These are phyloP conservation scores for Accipiter cooperii DNA, from an alignment of 2,113 vertebrate genomes.

Conservation along the genomic window DNA sequence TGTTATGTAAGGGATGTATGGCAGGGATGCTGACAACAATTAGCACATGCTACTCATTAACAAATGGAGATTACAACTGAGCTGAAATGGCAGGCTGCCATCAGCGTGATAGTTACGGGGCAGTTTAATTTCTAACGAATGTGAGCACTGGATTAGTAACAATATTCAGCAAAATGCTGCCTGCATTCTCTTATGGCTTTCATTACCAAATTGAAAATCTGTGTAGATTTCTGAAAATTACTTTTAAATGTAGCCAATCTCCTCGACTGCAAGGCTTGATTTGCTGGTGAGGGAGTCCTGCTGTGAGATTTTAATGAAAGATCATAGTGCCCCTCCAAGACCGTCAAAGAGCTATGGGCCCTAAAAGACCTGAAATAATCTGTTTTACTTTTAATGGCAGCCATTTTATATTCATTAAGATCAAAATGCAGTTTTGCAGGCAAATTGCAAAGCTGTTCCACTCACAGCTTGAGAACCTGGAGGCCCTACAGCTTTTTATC, in stretches of 20 bases:
- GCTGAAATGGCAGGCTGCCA: slow-evolving; percentile 87
- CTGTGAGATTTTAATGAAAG: slow-evolving; percentile 98
- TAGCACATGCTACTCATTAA: slow-evolving; percentile 98
- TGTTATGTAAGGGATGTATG: slow-evolving; percentile 57
- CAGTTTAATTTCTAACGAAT: slow-evolving; percentile 83
- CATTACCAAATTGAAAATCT: slow-evolving; percentile 88
- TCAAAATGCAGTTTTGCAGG: slow-evolving; percentile 98
- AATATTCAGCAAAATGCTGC: slow-evolving; percentile 80
- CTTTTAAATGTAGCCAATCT: slow-evolving; percentile 94
- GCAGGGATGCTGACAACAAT: slow-evolving; percentile 85
- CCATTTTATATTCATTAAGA: slow-evolving; percentile 99
- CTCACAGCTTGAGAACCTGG: slow-evolving; percentile 97
- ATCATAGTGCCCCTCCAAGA: slow-evolving; percentile 95
- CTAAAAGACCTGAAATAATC: slow-evolving; percentile 96
- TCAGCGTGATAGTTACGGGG: slow-evolving; percentile 72
- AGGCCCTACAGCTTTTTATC: slow-evolving; percentile 90
- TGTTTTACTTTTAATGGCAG: slow-evolving; percentile 98
- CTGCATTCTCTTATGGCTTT: slow-evolving; percentile 82
- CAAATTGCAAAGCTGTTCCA: slow-evolving; percentile 99
- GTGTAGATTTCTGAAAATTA: slow-evolving; percentile 93
- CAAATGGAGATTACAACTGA: slow-evolving; percentile 86
- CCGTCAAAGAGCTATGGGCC: slow-evolving; percentile 90
- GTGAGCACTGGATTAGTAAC: slow-evolving; percentile 78
- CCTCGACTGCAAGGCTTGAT: slow-evolving; percentile 87
- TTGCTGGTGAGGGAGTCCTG: slow-evolving; percentile 87